A percentile compares a stretch with the other conserved stretches of the same genome.
Conservation (phyloP, 1,140 invertebrate species). For the Scylla paramamosain region DNA sequence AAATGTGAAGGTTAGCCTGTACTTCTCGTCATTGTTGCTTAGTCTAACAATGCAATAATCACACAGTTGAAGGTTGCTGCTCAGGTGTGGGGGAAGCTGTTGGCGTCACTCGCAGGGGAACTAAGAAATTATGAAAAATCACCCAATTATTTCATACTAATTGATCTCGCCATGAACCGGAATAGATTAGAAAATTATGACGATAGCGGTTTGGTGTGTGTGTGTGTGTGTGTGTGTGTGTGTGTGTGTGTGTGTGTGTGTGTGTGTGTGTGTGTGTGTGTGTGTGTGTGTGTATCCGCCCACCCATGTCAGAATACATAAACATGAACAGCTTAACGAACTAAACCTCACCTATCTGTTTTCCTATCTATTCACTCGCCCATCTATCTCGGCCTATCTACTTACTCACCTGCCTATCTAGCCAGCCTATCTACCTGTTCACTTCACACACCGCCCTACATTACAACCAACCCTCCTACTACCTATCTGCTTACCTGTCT, state of each 20-base stretch:
- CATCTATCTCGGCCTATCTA: not conserved
- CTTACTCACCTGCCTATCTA: not conserved
- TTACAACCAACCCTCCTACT: not conserved
- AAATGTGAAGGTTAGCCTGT: too few species aligned
- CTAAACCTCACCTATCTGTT: not conserved
- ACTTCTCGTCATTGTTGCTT: too few species aligned
- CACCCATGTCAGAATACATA: not conserved
- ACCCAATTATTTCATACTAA: not conserved
- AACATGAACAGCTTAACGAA: constrained; percentile 12
- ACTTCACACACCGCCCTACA: not conserved
- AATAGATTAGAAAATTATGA: too few species aligned
- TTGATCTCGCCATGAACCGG: not conserved
- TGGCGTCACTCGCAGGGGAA: not conserved
- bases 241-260: constrained; percentile 20
- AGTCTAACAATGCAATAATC: too few species aligned
- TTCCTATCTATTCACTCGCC: not conserved
- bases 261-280: constrained; percentile 17
- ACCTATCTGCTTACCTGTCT: not conserved
- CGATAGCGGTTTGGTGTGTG: not conserved
- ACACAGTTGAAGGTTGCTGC: too few species aligned
- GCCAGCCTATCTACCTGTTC: not conserved
- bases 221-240: constrained; percentile 6
- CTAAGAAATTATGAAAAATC: not conserved
- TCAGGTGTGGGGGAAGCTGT: not conserved
- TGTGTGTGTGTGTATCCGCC: not conserved